Evolutionary conservation across 2,113 vertebrate species (phyloP).

Genomic region (Hystrix brachyura): DNA sequence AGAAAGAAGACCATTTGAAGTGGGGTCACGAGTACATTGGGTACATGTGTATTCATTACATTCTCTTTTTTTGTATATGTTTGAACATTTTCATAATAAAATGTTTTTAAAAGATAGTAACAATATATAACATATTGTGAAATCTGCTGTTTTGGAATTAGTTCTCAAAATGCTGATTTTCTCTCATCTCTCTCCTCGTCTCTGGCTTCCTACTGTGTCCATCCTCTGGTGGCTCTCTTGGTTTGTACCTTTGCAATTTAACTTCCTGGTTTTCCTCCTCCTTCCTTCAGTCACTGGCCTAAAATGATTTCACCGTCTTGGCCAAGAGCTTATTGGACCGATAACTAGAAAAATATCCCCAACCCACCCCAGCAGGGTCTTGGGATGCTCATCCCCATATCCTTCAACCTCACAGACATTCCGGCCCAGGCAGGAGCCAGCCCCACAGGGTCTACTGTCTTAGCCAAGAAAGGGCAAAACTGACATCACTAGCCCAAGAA

Average conservation of each 20-base stretch:
- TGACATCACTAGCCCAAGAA: not conserved
- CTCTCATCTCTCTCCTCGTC: not conserved
- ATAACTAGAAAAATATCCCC: not conserved
- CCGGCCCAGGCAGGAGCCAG: not conserved
- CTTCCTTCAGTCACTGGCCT: not conserved
- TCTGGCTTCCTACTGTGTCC: not conserved
- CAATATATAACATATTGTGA: not conserved
- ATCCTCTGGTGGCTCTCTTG: not conserved
- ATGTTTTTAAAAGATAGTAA: not conserved
- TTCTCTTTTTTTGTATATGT: not conserved
- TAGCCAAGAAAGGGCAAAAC: not conserved
- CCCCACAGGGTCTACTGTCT: not conserved
- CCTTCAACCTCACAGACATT: not conserved
- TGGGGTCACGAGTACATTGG: not conserved
- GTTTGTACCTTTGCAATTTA: not conserved
- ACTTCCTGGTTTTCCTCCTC: not conserved
- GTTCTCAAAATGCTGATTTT: not conserved
- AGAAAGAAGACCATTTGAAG: not conserved
- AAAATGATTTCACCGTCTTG: not conserved
- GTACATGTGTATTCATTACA: not conserved
- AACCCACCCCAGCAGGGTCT: not conserved
- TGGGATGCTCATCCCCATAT: not conserved
- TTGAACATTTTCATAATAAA: not conserved
- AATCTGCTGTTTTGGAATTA: not conserved
- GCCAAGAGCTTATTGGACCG: not conserved